phyloP scores from a whole-genome alignment of 2,113 vertebrate species.

The Hippocampus guttulatus region DNA sequence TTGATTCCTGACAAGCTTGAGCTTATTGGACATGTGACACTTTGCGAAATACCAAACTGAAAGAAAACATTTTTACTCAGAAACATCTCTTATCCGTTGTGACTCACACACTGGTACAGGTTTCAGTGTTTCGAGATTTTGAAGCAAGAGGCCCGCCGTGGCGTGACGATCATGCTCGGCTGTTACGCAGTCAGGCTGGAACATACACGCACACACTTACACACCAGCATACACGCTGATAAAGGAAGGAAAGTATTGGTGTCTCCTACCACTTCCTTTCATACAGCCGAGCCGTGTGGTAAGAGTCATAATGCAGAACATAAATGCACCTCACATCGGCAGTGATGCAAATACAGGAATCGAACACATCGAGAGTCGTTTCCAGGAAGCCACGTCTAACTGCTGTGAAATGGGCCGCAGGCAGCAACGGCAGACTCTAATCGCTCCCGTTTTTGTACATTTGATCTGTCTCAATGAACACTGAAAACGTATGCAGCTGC shows the following conservation, averaged over 20 bases:
- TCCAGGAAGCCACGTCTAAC: conserved; percentile 71
- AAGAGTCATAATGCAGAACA: conserved; percentile 67
- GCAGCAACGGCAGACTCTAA: conserved; percentile 45
- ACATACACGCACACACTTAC: conserved; percentile 16
- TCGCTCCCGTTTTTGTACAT: conserved; percentile 61
- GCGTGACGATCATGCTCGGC: conserved; percentile 7
- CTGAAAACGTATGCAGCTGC: conserved; percentile 31
- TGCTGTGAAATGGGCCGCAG: conserved; percentile 66
- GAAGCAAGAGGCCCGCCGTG: neutral
- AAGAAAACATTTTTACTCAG: neutral
- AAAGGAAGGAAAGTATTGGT: conserved; percentile 55
- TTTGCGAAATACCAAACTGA: neutral
- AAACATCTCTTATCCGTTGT: neutral
- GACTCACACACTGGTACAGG: conserved; percentile 4
- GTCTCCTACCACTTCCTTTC: conserved; percentile 75
- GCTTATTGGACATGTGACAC: neutral
- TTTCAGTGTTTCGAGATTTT: conserved; percentile 19
- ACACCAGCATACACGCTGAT: conserved; percentile 28
- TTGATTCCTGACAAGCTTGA: no score
- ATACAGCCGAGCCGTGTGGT: conserved; percentile 65
- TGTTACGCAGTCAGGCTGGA: conserved; percentile 33
- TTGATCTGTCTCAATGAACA: conserved; percentile 39
- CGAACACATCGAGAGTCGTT: conserved; percentile 59
- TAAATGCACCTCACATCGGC: conserved; percentile 59
- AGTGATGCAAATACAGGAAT: conserved; percentile 58